phyloP scores from a whole-genome alignment of 2,113 vertebrate species.

The Daphoenositta chrysoptera region DNA sequence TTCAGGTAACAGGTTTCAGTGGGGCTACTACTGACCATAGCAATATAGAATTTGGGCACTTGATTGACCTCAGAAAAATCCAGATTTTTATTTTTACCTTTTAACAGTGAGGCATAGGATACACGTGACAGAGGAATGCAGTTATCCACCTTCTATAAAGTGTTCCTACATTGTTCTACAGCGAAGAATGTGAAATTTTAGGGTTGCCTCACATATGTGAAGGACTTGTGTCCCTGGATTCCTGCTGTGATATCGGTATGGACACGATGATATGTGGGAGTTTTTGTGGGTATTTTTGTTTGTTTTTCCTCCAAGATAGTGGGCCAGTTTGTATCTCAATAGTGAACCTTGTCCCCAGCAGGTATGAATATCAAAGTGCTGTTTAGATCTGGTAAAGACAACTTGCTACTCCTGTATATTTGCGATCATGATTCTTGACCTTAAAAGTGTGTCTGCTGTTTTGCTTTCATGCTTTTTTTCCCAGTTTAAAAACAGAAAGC shows the following conservation, averaged over 20 bases:
- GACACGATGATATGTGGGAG: neutral
- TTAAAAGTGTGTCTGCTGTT: neutral
- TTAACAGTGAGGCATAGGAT: neutral
- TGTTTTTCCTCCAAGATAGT: neutral
- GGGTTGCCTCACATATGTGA: neutral
- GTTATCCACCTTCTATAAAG: neutral
- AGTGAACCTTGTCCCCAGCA: neutral
- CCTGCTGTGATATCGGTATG: neutral
- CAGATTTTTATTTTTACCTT: neutral
- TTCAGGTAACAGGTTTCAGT: neutral
- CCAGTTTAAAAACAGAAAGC: neutral
- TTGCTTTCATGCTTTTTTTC: neutral
- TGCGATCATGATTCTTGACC: neutral
- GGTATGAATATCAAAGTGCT: neutral
- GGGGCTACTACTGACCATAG: neutral
- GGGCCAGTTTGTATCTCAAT: neutral
- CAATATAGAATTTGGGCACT: neutral
- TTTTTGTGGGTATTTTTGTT: neutral
- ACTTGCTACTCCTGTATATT: neutral
- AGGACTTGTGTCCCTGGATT: neutral
- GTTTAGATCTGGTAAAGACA: neutral
- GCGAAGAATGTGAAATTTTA: neutral
- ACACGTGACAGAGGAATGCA: neutral
- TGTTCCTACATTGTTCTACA: neutral
- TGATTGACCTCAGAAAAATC: neutral